A percentile compares a stretch with the other conserved stretches of the same genome.
phyloP scores from a whole-genome alignment of 1,140 invertebrate species.

The Parasteatoda tepidariorum region DNA sequence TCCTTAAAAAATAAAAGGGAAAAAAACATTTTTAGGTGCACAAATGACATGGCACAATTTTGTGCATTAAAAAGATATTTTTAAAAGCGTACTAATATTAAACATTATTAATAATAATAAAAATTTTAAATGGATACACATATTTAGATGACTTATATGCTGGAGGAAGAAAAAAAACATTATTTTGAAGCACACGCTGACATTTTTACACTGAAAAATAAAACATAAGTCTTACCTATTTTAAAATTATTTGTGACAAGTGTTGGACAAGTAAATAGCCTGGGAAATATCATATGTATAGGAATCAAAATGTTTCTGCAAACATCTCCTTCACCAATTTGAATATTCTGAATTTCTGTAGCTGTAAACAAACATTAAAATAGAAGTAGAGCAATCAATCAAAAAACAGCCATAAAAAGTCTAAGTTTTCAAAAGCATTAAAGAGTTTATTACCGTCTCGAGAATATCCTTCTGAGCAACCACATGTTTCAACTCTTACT shows the following conservation, averaged over 20 bases:
- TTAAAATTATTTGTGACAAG: conserved; percentile 92
- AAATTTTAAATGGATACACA: too few species aligned
- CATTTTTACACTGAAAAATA: too few species aligned
- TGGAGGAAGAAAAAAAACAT: too few species aligned
- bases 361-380: conserved; percentile 72
- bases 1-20: too few species aligned
- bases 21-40: too few species aligned
- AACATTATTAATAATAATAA: too few species aligned
- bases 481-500: conserved; percentile 94
- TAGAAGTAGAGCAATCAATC: background rate
- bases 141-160: too few species aligned
- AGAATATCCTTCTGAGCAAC: conserved; percentile 93
- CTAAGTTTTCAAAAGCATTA: conserved; percentile 13
- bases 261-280: conserved; percentile 95
- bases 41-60: too few species aligned
- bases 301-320: conserved; percentile 84
- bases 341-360: conserved; percentile 98
- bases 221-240: conserved; percentile 79
- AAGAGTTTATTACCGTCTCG: conserved; percentile 80
- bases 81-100: too few species aligned
- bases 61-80: too few species aligned
- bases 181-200: too few species aligned
- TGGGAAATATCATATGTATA: conserved; percentile 95
- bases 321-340: conserved; percentile 94
- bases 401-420: background rate